Evolutionary conservation across 2,797 vertebrate genomes (phyloP).

Genomic region (Rhynchotus rufescens): DNA sequence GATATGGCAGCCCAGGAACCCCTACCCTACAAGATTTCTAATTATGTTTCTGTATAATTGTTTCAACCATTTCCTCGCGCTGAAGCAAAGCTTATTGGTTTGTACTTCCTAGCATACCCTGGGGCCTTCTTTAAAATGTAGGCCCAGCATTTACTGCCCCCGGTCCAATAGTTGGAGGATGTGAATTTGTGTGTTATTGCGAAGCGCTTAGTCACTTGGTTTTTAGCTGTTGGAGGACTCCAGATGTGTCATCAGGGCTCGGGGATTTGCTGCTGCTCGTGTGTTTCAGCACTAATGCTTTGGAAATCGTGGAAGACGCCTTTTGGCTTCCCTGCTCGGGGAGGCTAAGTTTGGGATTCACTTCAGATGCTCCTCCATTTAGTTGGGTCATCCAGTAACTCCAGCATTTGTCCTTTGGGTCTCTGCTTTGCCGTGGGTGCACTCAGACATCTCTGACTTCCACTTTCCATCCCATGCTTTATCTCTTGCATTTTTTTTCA

Average conservation of each 20-base stretch:
- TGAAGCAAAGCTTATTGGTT: slow-evolving; percentile 62
- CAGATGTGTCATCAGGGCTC: slow-evolving; percentile 19
- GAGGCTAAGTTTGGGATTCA: neutral
- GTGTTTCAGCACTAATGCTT: rapidly evolving
- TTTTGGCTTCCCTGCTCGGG: neutral
- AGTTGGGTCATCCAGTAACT: rapidly evolving
- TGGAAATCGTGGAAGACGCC: neutral
- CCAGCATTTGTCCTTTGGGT: rapidly evolving
- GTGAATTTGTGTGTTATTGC: slow-evolving; percentile 45
- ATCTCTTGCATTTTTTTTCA: neutral
- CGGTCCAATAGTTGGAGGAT: slow-evolving; percentile 20
- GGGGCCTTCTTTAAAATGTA: slow-evolving; percentile 57
- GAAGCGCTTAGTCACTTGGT: slow-evolving; percentile 15
- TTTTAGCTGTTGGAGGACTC: slow-evolving; percentile 21
- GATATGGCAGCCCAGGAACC: slow-evolving; percentile 34
- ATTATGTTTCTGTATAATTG: slow-evolving; percentile 57
- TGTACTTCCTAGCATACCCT: slow-evolving; percentile 60
- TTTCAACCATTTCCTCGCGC: neutral
- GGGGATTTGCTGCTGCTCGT: slow-evolving; percentile 15
- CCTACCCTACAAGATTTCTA: slow-evolving; percentile 29
- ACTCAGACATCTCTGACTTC: neutral
- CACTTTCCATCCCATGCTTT: neutral
- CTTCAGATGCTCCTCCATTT: rapidly evolving
- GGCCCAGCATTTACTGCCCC: slow-evolving; percentile 66
- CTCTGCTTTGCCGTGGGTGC: rapidly evolving